A percentile compares a stretch with the other conserved stretches of the same genome.
phyloP scores from a whole-genome alignment of 2,113 vertebrate genomes.

The Salvelinus alpinus region DNA sequence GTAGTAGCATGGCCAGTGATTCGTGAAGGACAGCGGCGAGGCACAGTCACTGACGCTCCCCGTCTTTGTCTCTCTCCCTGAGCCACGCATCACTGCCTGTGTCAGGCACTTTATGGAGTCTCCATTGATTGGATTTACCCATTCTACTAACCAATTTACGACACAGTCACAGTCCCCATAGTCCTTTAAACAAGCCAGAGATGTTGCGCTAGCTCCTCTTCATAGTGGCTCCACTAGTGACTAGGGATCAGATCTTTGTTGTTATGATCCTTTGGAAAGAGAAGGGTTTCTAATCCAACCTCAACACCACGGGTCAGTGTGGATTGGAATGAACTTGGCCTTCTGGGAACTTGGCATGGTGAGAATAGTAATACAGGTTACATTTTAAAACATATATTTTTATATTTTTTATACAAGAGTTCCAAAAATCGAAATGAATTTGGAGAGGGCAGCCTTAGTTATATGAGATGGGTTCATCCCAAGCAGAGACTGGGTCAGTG shows the following conservation, averaged over 20 bases:
- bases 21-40: conserved; percentile 50
- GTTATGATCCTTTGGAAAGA: background rate
- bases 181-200: background rate
- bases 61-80: background rate
- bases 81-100: background rate
- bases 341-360: too few relatives aligned
- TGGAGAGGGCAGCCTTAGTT: background rate
- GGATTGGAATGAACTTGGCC: background rate
- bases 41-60: background rate
- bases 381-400: background rate
- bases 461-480: background rate
- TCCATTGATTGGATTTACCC: background rate
- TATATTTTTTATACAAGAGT: background rate
- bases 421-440: background rate
- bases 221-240: background rate
- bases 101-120: conserved; percentile 3
- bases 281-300: background rate
- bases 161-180: background rate
- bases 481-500: background rate
- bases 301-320: background rate
- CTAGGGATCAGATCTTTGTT: background rate
- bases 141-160: background rate
- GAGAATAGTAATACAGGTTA: background rate
- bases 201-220: background rate
- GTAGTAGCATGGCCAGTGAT: conserved; percentile 28